A percentile compares a stretch with the other conserved stretches of the same genome.
Conservation (phyloP, 2,797 vertebrate species). For the Gymnothorax reevesii region DNA sequence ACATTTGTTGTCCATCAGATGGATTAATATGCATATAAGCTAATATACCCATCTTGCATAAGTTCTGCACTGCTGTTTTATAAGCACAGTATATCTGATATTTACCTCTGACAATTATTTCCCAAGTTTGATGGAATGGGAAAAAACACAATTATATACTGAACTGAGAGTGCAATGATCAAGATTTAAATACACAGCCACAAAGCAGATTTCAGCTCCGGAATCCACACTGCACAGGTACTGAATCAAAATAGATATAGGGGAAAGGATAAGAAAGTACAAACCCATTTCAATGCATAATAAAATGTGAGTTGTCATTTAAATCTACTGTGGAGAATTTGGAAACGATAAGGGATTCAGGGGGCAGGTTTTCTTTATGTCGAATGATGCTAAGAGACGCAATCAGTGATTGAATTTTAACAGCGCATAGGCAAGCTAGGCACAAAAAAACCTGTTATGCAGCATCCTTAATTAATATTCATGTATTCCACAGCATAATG, state of each 20-base stretch:
- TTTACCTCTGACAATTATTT: no score
- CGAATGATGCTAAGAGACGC: neutral
- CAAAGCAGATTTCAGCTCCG: no score
- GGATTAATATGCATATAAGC: no score
- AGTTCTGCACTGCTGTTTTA: no score
- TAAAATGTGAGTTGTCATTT: neutral
- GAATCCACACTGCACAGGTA: neutral
- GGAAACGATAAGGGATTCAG: neutral
- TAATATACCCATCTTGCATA: no score
- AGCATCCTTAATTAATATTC: conserved; percentile 21
- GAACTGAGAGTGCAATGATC: no score
- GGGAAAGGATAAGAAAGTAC: neutral
- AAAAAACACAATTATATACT: no score
- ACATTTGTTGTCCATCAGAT: no score
- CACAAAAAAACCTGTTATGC: neutral
- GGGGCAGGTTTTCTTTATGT: neutral
- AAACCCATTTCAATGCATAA: neutral
- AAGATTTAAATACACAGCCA: no score
- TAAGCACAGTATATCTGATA: no score
- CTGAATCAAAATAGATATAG: neutral
- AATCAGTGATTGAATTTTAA: neutral
- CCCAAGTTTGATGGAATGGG: no score
- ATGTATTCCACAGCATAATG: conserved; percentile 29
- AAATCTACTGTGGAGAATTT: neutral
- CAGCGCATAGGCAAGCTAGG: no score